Evolutionary conservation across 1,140 invertebrate species (phyloP).

Genomic region (Neuroterus valhalla): DNA sequence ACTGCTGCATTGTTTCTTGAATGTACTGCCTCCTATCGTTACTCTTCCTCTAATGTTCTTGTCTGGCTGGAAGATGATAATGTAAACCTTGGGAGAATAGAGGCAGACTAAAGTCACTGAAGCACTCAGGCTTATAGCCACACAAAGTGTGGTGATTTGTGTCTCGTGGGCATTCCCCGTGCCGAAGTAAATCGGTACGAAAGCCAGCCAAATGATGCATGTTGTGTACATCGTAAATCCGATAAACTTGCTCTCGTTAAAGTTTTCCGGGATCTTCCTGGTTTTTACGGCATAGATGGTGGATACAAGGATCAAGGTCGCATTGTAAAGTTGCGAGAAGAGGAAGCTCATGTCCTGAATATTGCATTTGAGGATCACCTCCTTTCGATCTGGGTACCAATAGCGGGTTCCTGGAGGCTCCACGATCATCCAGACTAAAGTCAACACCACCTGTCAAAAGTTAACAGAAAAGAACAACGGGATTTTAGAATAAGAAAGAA

Average conservation of each 20-base stretch:
- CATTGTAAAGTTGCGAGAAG: conserved; percentile 84
- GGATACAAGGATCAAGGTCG: conserved; percentile 83
- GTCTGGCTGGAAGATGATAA: conserved; percentile 83
- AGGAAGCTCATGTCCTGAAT: conserved; percentile 81
- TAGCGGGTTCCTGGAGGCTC: conserved; percentile 80
- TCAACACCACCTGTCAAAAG: conserved; percentile 65
- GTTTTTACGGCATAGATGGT: conserved; percentile 87
- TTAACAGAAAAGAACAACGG: conserved; percentile 18
- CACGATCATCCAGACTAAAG: conserved; percentile 77
- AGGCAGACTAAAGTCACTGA: conserved; percentile 83
- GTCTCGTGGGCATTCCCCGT: conserved; percentile 82
- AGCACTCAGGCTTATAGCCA: conserved; percentile 84
- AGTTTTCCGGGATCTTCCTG: conserved; percentile 85
- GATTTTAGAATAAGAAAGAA: background rate
- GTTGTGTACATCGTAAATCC: conserved; percentile 88
- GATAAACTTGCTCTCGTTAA: conserved; percentile 85
- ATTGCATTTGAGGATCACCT: conserved; percentile 80
- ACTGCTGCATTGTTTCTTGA: conserved; percentile 69
- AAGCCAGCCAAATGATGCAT: conserved; percentile 86
- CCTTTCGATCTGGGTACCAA: conserved; percentile 73
- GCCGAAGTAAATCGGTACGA: conserved; percentile 85
- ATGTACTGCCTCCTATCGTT: conserved; percentile 63
- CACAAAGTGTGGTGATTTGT: conserved; percentile 83
- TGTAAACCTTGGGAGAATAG: conserved; percentile 85
- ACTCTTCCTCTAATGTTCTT: conserved; percentile 76